A percentile compares a stretch with the other conserved stretches of the same genome.
Conservation (phyloP, 2,113 vertebrate genomes). For the Rhinolophus ferrumequinum region DNA sequence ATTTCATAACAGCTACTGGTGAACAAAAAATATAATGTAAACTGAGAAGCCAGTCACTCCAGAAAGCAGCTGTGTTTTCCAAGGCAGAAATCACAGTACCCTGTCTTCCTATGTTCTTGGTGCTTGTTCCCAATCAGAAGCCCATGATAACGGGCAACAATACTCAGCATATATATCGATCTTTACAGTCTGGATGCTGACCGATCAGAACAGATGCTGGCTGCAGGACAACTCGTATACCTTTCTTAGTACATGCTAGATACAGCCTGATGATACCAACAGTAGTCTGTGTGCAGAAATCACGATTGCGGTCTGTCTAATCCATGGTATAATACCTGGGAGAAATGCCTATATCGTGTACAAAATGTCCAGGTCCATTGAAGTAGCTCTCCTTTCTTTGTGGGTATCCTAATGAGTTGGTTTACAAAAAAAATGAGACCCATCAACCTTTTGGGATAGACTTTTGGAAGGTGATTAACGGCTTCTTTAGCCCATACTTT, state of each 20-base stretch:
- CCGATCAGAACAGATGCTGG: not conserved
- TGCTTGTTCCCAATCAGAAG: not conserved
- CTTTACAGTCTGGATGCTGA: not conserved
- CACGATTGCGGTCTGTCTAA: not conserved
- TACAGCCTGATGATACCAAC: fast-evolving
- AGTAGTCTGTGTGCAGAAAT: fast-evolving
- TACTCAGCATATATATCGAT: not conserved
- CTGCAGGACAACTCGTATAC: not conserved
- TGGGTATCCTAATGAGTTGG: not conserved
- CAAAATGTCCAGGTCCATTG: no score
- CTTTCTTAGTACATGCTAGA: fast-evolving
- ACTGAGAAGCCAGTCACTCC: not conserved
- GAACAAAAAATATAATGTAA: not conserved
- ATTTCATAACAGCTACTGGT: not conserved
- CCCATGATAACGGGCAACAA: not conserved
- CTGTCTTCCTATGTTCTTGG: not conserved
- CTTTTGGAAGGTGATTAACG: not conserved
- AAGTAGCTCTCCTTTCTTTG: not conserved
- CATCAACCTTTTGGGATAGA: fast-evolving
- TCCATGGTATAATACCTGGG: no score
- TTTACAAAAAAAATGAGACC: not conserved
- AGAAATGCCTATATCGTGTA: fast-evolving
- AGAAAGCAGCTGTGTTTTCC: not conserved
- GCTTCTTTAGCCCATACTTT: not conserved
- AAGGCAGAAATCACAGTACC: not conserved